A percentile compares a stretch with the other conserved stretches of the same genome.
These are phyloP conservation scores for Numida meleagris DNA, from an alignment of 2,113 vertebrate species.

Conservation along the genomic window DNA sequence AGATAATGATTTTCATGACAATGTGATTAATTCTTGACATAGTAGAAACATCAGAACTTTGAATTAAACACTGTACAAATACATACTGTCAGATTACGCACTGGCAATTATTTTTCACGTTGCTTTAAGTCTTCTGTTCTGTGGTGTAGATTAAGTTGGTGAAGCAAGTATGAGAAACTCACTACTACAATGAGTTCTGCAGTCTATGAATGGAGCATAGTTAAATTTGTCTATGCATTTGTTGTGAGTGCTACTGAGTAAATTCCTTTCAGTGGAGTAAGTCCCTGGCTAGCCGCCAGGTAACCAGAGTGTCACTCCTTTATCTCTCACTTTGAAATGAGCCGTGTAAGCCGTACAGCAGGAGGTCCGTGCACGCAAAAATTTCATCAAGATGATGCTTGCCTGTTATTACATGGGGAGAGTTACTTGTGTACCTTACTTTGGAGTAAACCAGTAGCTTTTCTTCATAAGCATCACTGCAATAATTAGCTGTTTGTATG, in stretches of 20 bases:
- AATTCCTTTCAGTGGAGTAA: background rate
- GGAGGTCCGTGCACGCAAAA: background rate
- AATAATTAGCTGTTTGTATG: background rate
- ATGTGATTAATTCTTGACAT: background rate
- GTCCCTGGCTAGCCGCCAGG: background rate
- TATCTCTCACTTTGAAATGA: constrained; percentile 3
- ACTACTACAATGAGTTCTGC: background rate
- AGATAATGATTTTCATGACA: background rate
- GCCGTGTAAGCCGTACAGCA: background rate
- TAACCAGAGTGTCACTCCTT: background rate
- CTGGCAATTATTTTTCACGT: background rate
- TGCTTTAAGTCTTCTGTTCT: background rate
- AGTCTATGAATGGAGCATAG: background rate
- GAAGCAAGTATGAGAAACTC: background rate
- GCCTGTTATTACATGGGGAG: background rate
- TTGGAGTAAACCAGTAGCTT: background rate
- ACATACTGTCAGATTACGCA: background rate
- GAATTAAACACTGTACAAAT: background rate
- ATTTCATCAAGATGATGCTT: background rate
- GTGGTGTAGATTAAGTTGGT: background rate
- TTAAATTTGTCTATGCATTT: background rate
- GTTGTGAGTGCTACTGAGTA: background rate
- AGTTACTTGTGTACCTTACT: background rate
- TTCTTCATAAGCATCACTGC: background rate
- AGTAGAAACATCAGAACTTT: background rate